These are phyloP conservation scores for Kryptopterus vitreolus DNA, from an alignment of 2,797 vertebrate species.

Conservation along the genomic window DNA sequence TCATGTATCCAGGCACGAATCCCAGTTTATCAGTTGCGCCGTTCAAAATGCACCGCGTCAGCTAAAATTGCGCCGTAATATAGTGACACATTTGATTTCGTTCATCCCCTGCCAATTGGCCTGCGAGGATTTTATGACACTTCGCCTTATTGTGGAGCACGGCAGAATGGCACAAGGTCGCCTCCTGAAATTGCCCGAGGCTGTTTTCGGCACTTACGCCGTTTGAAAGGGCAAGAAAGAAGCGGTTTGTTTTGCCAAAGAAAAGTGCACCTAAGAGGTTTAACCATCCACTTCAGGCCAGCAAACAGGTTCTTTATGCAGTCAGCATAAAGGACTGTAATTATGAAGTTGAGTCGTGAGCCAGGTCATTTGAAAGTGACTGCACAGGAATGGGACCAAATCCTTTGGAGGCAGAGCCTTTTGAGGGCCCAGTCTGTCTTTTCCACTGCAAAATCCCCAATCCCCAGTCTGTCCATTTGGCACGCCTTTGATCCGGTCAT, in stretches of 20 bases:
- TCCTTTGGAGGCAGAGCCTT: conserved; percentile 61
- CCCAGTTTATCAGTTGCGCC: conserved; percentile 10
- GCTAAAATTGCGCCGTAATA: conserved; percentile 4
- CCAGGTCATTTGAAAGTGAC: conserved; percentile 61
- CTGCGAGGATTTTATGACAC: conserved; percentile 33
- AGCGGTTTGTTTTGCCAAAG: conserved; percentile 42
- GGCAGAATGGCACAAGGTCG: conserved; percentile 20
- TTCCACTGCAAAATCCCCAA: conserved; percentile 44
- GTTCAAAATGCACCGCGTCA: conserved; percentile 36
- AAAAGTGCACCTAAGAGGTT: conserved; percentile 46
- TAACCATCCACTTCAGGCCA: conserved; percentile 38
- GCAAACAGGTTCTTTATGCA: conserved; percentile 48
- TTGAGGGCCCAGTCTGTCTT: conserved; percentile 47
- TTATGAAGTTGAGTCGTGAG: conserved; percentile 44
- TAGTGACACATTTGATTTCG: conserved; percentile 23
- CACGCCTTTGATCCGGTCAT: conserved; percentile 66
- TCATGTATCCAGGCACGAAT: conserved; percentile 7
- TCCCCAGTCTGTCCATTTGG: conserved; percentile 64
- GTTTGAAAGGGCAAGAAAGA: conserved; percentile 35
- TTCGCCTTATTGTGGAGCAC: conserved; percentile 40
- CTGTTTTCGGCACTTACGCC: conserved; percentile 38
- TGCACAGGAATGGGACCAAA: conserved; percentile 58
- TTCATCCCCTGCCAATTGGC: conserved; percentile 28
- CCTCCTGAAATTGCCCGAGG: conserved; percentile 32
- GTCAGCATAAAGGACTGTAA: conserved; percentile 42